Evolutionary conservation across 2,113 vertebrate species (phyloP).

Genomic region (Lagenorhynchus albirostris): DNA sequence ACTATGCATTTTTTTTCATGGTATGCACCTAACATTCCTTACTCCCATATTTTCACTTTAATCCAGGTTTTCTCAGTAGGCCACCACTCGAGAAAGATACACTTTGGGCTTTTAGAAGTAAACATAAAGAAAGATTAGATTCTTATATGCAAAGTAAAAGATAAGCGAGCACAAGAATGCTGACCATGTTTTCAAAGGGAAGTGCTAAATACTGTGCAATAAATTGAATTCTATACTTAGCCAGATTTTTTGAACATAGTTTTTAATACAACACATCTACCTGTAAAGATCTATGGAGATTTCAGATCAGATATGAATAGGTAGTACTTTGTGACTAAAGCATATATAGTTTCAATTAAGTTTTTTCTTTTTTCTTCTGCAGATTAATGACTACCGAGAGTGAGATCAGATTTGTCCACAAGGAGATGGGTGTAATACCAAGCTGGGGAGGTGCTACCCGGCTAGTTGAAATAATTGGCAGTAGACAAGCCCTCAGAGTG

Average conservation of each 20-base stretch:
- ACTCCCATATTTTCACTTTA: not conserved
- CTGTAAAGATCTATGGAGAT: not conserved
- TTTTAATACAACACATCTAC: not conserved
- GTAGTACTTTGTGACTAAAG: not conserved
- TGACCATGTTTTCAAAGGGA: not conserved
- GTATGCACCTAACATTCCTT: not conserved
- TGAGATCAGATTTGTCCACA: conserved; percentile 95
- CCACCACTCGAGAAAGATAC: not conserved
- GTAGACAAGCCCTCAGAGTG: conserved; percentile 86
- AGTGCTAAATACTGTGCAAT: not conserved
- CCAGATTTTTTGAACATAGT: not conserved
- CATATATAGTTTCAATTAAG: not conserved
- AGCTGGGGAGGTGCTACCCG: conserved; percentile 93
- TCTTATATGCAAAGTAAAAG: not conserved
- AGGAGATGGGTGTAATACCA: conserved; percentile 94
- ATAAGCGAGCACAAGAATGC: not conserved
- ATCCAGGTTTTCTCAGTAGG: not conserved
- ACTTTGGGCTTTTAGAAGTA: not conserved
- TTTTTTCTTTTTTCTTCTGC: conserved; percentile 10
- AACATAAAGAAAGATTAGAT: not conserved
- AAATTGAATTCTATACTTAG: not conserved
- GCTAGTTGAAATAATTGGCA: conserved; percentile 87
- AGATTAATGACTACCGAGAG: conserved; percentile 92
- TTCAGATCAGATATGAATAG: not conserved
- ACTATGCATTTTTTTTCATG: not conserved